Evolutionary conservation across 2,113 vertebrate species (phyloP).

Genomic region (Marcusenius ussheri): DNA sequence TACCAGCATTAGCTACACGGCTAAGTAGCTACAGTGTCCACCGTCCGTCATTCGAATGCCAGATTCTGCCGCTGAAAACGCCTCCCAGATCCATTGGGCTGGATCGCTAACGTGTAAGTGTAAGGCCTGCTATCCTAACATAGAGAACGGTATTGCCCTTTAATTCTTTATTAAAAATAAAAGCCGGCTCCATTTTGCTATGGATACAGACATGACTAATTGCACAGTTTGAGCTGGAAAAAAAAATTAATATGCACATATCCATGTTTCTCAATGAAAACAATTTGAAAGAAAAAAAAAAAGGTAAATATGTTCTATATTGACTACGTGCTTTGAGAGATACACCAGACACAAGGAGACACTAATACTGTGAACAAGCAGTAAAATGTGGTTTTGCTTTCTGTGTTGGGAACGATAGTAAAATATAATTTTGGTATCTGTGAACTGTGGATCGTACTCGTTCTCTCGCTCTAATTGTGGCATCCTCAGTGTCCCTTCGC

Average conservation of each 20-base stretch:
- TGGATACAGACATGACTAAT: background rate
- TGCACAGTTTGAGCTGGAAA: background rate
- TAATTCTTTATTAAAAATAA: background rate
- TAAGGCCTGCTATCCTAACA: background rate
- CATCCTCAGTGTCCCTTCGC: background rate
- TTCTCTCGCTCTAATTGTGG: background rate
- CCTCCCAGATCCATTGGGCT: background rate
- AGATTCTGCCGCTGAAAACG: background rate
- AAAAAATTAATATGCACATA: background rate
- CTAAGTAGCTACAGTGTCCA: background rate
- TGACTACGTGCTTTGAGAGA: background rate
- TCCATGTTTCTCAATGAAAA: background rate
- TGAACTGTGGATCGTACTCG: background rate
- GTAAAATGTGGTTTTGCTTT: background rate
- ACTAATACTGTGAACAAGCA: background rate
- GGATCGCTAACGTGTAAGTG: background rate
- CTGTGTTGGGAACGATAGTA: background rate
- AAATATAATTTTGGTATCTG: constrained; percentile 5
- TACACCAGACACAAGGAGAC: background rate
- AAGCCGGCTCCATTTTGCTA: background rate
- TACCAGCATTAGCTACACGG: background rate
- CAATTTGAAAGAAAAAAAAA: background rate
- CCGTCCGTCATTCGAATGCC: background rate
- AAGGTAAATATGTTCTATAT: background rate
- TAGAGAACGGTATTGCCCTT: background rate